These are phyloP conservation scores for Listronotus bonariensis DNA, from an alignment of 1,140 invertebrate genomes.

Conservation along the genomic window DNA sequence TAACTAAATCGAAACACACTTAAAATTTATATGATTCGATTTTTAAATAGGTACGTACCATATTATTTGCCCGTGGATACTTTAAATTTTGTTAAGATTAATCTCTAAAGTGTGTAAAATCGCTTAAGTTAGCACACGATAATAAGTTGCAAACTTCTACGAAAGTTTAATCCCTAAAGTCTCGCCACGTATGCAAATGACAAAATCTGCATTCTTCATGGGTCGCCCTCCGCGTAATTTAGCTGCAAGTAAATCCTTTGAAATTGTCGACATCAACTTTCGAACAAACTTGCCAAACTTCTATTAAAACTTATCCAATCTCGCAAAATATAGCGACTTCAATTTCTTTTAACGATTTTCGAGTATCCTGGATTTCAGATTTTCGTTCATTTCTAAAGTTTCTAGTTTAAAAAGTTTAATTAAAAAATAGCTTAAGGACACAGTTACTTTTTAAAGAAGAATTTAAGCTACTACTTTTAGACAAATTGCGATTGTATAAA, in stretches of 20 bases:
- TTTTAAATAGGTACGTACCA: too few relatives aligned
- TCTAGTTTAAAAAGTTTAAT: slow-evolving; percentile 10
- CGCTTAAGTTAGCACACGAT: too few relatives aligned
- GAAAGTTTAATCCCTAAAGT: slow-evolving; percentile 5
- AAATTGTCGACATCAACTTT: slow-evolving; percentile 28
- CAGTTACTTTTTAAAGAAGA: not conserved
- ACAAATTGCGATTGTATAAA: too few relatives aligned
- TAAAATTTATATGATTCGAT: too few relatives aligned
- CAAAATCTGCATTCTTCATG: slow-evolving; percentile 19
- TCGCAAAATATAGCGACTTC: slow-evolving; percentile 25
- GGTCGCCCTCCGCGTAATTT: slow-evolving; percentile 7
- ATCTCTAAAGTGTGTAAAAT: too few relatives aligned
- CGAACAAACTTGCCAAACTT: slow-evolving; percentile 30
- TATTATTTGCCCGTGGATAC: too few relatives aligned
- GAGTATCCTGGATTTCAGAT: slow-evolving; percentile 12
- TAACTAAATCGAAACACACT: too few relatives aligned
- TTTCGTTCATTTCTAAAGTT: slow-evolving; percentile 5
- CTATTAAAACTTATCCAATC: slow-evolving; percentile 39
- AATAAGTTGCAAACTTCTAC: not conserved
- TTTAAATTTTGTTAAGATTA: too few relatives aligned
- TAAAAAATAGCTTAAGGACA: not conserved
- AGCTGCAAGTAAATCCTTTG: slow-evolving; percentile 26
- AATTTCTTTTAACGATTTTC: slow-evolving; percentile 34
- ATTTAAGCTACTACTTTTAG: too few relatives aligned
- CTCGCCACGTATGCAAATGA: slow-evolving; percentile 18